Evolutionary conservation across 2,888 invertebrate species (phyloP).

Genomic region (Dioctria linearis): DNA sequence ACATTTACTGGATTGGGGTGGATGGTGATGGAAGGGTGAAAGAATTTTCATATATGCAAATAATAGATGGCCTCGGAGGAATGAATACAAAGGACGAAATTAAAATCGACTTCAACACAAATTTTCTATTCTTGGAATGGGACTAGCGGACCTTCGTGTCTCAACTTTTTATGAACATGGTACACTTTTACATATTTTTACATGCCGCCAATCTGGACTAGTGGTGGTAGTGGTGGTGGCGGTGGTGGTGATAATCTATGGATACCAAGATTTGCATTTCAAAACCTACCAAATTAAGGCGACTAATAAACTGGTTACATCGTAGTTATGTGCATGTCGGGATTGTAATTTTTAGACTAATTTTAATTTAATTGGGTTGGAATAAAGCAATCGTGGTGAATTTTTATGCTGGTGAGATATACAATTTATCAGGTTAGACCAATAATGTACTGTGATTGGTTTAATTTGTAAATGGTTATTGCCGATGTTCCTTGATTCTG

Average conservation of each 20-base stretch:
- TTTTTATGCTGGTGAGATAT: too few species aligned
- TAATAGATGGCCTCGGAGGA: conserved; percentile 28
- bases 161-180: background rate
- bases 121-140: conserved; percentile 13
- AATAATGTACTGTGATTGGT: too few species aligned
- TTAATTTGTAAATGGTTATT: too few species aligned
- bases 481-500: too few species aligned
- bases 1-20: too few species aligned
- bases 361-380: too few species aligned
- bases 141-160: background rate
- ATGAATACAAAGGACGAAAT: conserved; percentile 44
- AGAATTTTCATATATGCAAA: conserved; percentile 31
- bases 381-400: too few species aligned
- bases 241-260: background rate
- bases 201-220: too few species aligned
- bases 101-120: conserved; percentile 41
- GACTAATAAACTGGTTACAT: too few species aligned
- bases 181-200: background rate
- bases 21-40: background rate
- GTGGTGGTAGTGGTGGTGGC: background rate
- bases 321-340: too few species aligned
- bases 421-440: too few species aligned
- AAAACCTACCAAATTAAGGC: background rate
- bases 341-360: too few species aligned
- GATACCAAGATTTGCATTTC: background rate